Percentiles rank a stretch among this genome's conserved stretches.
phyloP scores from a whole-genome alignment of 2,113 vertebrate species.

The Raja brachyura region DNA sequence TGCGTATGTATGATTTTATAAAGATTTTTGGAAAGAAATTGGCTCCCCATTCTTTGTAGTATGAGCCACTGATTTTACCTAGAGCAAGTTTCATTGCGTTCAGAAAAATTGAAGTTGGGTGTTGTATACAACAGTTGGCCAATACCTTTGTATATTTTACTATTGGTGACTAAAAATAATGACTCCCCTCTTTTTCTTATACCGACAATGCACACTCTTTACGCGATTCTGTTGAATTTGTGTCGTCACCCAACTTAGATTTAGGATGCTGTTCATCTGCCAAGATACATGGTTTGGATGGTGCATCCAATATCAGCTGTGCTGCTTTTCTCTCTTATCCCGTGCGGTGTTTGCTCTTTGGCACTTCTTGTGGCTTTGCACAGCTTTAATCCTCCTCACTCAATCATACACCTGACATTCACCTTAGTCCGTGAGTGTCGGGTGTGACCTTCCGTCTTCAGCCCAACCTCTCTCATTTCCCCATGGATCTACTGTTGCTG shows the following conservation, averaged over 20 bases:
- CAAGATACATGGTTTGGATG: background rate
- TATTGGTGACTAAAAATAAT: too few relatives aligned
- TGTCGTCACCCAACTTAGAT: background rate
- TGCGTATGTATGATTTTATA: conserved; percentile 3
- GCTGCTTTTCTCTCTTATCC: background rate
- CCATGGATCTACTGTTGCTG: too few relatives aligned
- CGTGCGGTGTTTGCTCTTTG: background rate
- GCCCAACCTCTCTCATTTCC: too few relatives aligned
- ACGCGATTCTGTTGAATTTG: background rate
- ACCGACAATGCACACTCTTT: background rate
- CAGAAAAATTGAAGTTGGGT: background rate
- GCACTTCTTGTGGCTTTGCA: background rate
- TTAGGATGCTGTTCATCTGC: background rate
- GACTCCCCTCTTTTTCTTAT: background rate
- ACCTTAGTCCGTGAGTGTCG: too few relatives aligned
- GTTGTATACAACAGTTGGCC: background rate
- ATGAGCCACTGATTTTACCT: too few relatives aligned
- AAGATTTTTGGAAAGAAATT: background rate
- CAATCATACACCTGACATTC: too few relatives aligned
- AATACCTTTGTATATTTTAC: too few relatives aligned
- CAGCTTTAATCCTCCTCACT: background rate
- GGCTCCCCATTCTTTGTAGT: too few relatives aligned
- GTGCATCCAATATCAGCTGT: background rate
- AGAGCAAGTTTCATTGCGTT: background rate
- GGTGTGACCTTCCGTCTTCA: too few relatives aligned